These are phyloP conservation scores for Drosophila robusta DNA, from an alignment of 2,888 invertebrate genomes.

Conservation along the genomic window DNA sequence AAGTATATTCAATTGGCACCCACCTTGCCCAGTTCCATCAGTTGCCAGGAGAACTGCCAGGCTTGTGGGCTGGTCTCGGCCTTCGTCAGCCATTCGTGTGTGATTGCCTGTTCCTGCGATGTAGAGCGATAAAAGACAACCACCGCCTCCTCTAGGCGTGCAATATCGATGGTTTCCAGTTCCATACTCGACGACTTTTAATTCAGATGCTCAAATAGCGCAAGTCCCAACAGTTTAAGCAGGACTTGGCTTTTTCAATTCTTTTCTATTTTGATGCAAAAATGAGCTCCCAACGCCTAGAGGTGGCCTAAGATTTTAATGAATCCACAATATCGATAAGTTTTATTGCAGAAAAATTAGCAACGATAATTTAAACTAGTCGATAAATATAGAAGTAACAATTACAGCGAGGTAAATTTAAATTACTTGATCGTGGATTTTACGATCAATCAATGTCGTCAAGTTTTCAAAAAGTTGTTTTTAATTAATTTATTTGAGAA, in stretches of 20 bases:
- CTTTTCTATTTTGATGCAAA: conserved; percentile 45
- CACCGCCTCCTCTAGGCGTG: conserved; percentile 84
- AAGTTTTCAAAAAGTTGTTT: too few species aligned
- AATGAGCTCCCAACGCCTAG: conserved; percentile 44
- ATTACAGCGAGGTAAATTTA: background rate
- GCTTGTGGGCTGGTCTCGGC: conserved; percentile 95
- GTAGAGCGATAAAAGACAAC: conserved; percentile 84
- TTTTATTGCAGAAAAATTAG: background rate
- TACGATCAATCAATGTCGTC: too few species aligned
- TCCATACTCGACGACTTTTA: conserved; percentile 28
- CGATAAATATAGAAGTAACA: background rate
- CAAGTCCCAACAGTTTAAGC: conserved; percentile 45
- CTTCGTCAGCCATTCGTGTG: conserved; percentile 93
- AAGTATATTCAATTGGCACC: background rate
- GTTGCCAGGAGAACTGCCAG: conserved; percentile 97
- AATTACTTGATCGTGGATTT: background rate
- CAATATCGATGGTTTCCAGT: conserved; percentile 78
- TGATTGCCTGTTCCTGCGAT: conserved; percentile 89
- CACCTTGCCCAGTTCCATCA: conserved; percentile 93
- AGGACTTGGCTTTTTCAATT: conserved; percentile 48
- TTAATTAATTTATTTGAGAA: too few species aligned
- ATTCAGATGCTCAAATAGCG: conserved; percentile 16
- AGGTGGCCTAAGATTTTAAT: conserved; percentile 28
- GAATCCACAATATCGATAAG: conserved; percentile 33
- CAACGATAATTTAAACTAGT: background rate